phyloP scores from a whole-genome alignment of 2,113 vertebrate genomes.

The Nerophis ophidion region DNA sequence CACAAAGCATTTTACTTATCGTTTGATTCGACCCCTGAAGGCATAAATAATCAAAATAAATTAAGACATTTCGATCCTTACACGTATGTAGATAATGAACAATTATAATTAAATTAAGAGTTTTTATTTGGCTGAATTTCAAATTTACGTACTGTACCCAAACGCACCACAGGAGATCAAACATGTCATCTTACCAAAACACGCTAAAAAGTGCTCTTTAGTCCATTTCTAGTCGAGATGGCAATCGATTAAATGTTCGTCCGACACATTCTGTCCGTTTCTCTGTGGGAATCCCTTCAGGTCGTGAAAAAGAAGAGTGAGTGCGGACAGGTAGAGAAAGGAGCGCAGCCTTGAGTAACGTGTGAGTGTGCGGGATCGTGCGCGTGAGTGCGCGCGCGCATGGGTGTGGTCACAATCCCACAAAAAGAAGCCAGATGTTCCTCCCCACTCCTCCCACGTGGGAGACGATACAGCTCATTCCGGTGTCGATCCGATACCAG shows the following conservation, averaged over 20 bases:
- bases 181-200: not conserved
- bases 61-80: too few relatives aligned
- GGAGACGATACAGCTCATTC: too few relatives aligned
- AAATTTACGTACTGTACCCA: not conserved
- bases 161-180: not conserved
- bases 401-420: constrained; percentile 4
- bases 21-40: too few relatives aligned
- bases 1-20: too few relatives aligned
- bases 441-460: not conserved
- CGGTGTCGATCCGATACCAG: too few relatives aligned
- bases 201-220: not conserved
- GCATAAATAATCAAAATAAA: too few relatives aligned
- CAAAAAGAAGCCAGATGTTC: constrained; percentile 1
- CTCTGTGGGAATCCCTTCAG: not conserved
- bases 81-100: too few relatives aligned
- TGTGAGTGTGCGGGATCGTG: not conserved
- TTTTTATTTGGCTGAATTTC: not conserved
- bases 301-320: not conserved
- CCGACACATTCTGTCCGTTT: not conserved
- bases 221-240: not conserved
- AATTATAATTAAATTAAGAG: too few relatives aligned
- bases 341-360: not conserved
- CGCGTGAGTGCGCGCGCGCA: not conserved
- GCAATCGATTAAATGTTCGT: not conserved
- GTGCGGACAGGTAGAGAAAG: not conserved